phyloP scores from a whole-genome alignment of 2,888 invertebrate genomes.

The Enoplolaimus lenunculus region DNA sequence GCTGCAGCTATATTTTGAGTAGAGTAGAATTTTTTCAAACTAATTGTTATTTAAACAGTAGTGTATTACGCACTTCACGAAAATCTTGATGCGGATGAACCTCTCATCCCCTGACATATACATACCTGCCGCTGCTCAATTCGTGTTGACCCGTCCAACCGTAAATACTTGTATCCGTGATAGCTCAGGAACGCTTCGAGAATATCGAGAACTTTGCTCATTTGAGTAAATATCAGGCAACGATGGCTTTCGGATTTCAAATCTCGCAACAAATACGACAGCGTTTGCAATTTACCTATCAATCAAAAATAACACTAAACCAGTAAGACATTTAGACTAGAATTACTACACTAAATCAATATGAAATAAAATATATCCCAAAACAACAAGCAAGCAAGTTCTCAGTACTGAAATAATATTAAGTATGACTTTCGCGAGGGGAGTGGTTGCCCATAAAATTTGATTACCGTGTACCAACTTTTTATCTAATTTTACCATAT shows the following conservation, averaged over 20 bases:
- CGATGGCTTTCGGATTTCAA: conserved; percentile 71
- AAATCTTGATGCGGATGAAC: too few species aligned
- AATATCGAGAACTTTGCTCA: conserved; percentile 97
- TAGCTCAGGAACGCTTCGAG: conserved; percentile 88
- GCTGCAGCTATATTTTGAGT: too few species aligned
- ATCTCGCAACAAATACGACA: conserved; percentile 64
- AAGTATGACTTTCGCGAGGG: neutral
- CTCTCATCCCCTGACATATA: too few species aligned
- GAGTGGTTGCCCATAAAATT: too few species aligned
- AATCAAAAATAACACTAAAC: conserved; percentile 6
- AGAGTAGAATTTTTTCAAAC: too few species aligned
- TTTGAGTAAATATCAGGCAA: conserved; percentile 94
- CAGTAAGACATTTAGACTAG: conserved; percentile 19
- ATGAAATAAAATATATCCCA: conserved; percentile 16
- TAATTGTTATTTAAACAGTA: too few species aligned
- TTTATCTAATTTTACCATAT: too few species aligned
- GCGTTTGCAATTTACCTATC: conserved; percentile 68
- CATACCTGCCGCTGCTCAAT: conserved; percentile 75
- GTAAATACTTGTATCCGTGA: conserved; percentile 87
- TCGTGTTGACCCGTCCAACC: conserved; percentile 86
- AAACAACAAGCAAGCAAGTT: conserved; percentile 13
- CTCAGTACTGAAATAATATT: neutral
- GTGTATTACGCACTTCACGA: too few species aligned
- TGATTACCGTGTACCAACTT: too few species aligned
- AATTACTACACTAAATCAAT: conserved; percentile 1